Conservation (phyloP, 2,888 invertebrate species). For the Allacma fusca region DNA sequence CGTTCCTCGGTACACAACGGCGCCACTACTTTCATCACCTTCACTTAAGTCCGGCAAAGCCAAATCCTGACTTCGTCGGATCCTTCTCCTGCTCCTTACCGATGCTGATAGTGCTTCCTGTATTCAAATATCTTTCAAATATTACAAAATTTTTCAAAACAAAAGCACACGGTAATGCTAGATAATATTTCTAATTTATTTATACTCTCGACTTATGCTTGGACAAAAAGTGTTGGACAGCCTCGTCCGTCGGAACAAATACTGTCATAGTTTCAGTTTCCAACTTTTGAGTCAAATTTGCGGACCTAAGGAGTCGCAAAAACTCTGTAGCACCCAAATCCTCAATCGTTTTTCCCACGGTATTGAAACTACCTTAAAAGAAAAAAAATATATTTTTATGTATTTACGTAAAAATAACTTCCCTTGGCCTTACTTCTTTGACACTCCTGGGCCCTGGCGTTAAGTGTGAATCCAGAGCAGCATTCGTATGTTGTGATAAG, state of each 20-base stretch:
- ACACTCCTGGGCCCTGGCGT: conserved; percentile 66
- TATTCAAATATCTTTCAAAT: no score
- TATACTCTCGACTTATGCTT: no score
- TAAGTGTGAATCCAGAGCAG: conserved; percentile 72
- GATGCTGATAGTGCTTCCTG: no score
- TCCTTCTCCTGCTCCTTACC: no score
- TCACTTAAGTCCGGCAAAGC: background rate
- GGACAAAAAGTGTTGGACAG: conserved; percentile 64
- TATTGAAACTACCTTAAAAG: conserved; percentile 68
- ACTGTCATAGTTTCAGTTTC: conserved; percentile 68
- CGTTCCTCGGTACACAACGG: background rate
- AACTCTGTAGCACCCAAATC: conserved; percentile 71
- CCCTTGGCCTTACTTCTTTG: conserved; percentile 63
- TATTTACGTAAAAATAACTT: background rate
- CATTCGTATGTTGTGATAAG: conserved; percentile 73
- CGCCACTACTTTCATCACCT: background rate
- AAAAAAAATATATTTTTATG: background rate
- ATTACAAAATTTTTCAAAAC: no score
- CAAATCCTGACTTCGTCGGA: conserved; percentile 9
- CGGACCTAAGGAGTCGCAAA: conserved; percentile 67
- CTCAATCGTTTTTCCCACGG: conserved; percentile 69
- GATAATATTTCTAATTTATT: no score
- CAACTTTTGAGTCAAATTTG: conserved; percentile 67
- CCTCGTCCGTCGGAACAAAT: conserved; percentile 67
- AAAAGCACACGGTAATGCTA: no score